phyloP scores from a whole-genome alignment of 2,888 invertebrate species.

The Amiota minor region DNA sequence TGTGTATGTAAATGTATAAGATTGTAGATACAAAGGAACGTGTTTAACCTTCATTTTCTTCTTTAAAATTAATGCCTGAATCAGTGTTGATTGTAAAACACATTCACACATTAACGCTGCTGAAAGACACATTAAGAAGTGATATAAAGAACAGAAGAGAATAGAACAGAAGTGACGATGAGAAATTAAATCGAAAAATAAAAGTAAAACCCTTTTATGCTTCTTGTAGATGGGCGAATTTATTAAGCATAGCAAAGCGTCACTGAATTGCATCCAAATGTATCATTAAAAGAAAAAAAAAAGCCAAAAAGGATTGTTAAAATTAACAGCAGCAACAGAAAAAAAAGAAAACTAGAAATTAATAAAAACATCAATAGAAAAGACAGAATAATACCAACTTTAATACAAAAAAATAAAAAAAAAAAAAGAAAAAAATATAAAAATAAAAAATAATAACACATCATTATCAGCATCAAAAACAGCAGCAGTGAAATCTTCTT shows the following conservation, averaged over 20 bases:
- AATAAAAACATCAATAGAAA: not conserved
- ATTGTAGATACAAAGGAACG: too few species aligned
- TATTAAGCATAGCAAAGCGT: slow-evolving; percentile 20
- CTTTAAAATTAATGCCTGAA: too few species aligned
- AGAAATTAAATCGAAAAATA: not conserved
- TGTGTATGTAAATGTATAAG: too few species aligned
- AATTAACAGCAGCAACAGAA: not conserved
- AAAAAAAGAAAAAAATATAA: not conserved
- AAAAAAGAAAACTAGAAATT: slow-evolving; percentile 2
- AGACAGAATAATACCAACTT: not conserved
- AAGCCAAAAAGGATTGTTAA: not conserved
- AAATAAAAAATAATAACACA: not conserved
- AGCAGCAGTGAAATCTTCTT: not conserved
- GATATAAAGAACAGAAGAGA: not conserved
- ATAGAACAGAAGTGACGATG: not conserved
- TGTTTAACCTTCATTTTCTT: too few species aligned
- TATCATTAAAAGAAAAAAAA: not conserved
- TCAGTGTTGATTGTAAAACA: too few species aligned
- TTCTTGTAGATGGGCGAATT: slow-evolving; percentile 13
- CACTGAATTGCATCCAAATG: not conserved
- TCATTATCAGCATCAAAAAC: not conserved
- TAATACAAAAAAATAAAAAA: not conserved
- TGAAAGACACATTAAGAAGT: too few species aligned
- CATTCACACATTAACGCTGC: too few species aligned
- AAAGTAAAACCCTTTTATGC: slow-evolving; percentile 2